These are phyloP conservation scores for Argynnis bischoffii DNA, from an alignment of 2,888 invertebrate species.

Conservation along the genomic window DNA sequence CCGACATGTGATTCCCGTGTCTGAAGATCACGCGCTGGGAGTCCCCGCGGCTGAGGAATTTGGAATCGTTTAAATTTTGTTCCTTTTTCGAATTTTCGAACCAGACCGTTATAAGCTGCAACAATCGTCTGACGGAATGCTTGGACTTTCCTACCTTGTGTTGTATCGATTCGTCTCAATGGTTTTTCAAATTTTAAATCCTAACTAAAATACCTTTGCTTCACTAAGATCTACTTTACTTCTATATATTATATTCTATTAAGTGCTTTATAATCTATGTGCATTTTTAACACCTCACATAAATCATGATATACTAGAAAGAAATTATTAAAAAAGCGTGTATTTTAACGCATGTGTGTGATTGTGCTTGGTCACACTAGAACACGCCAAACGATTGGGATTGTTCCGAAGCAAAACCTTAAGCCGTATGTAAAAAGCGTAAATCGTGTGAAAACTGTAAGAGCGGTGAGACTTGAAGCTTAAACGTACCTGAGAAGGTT, in stretches of 20 bases:
- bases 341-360: slow-evolving; percentile 50
- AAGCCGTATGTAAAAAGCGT: slow-evolving; percentile 67
- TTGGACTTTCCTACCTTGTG: slow-evolving; percentile 17
- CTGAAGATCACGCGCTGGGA: slow-evolving; percentile 88
- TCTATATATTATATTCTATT: slow-evolving; percentile 30
- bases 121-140: slow-evolving; percentile 5
- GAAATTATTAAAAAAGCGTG: slow-evolving; percentile 45
- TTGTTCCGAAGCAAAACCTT: slow-evolving; percentile 55
- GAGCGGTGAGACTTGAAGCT: slow-evolving; percentile 71
- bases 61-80: slow-evolving; percentile 45
- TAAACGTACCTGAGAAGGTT: slow-evolving; percentile 80
- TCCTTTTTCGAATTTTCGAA: slow-evolving; percentile 29
- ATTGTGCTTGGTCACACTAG: slow-evolving; percentile 53
- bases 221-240: slow-evolving; percentile 23
- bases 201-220: slow-evolving; percentile 3
- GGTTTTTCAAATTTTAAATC: background rate
- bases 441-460: slow-evolving; percentile 59
- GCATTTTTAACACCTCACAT: slow-evolving; percentile 29
- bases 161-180: slow-evolving; percentile 4
- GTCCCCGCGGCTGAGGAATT: slow-evolving; percentile 85
- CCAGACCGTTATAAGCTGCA: slow-evolving; percentile 19
- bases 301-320: slow-evolving; percentile 25
- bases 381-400: slow-evolving; percentile 44
- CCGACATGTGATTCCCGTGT: slow-evolving; percentile 87
- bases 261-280: slow-evolving; percentile 36